Evolutionary conservation across 2,113 vertebrate genomes (phyloP).

Genomic region (Zosterops japonicus): DNA sequence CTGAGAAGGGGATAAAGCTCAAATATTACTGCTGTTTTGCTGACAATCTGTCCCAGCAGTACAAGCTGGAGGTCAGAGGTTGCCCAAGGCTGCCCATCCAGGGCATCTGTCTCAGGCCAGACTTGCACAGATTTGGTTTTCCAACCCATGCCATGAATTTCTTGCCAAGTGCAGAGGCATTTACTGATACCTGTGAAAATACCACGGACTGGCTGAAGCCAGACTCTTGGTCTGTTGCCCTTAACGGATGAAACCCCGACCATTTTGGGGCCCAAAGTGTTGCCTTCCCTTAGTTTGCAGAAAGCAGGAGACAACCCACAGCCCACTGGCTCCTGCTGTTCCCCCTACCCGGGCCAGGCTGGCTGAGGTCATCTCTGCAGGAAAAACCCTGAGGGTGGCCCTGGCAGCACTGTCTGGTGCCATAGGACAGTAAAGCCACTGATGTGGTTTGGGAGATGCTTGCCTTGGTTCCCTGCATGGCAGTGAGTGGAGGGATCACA

Average conservation of each 20-base stretch:
- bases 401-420: not conserved
- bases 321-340: not conserved
- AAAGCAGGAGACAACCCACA: not conserved
- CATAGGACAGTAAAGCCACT: not conserved
- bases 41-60: not conserved
- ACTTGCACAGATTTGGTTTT: not conserved
- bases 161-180: not conserved
- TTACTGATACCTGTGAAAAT: not conserved
- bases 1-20: not conserved
- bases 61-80: not conserved
- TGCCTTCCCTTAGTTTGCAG: not conserved
- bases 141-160: not conserved
- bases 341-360: not conserved
- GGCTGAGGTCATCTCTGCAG: not conserved
- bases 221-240: not conserved
- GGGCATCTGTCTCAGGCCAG: accelerated
- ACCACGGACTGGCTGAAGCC: accelerated
- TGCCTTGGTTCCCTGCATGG: not conserved
- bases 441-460: not conserved
- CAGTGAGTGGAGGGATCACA: not conserved
- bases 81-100: not conserved
- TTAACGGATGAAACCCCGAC: accelerated
- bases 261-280: not conserved
- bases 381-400: not conserved
- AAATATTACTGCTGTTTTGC: not conserved